Evolutionary conservation across 2,113 vertebrate genomes (phyloP), one percentile per base, ranked within the genome.

Genomic region (Rhagologus leucostigma): DNA sequence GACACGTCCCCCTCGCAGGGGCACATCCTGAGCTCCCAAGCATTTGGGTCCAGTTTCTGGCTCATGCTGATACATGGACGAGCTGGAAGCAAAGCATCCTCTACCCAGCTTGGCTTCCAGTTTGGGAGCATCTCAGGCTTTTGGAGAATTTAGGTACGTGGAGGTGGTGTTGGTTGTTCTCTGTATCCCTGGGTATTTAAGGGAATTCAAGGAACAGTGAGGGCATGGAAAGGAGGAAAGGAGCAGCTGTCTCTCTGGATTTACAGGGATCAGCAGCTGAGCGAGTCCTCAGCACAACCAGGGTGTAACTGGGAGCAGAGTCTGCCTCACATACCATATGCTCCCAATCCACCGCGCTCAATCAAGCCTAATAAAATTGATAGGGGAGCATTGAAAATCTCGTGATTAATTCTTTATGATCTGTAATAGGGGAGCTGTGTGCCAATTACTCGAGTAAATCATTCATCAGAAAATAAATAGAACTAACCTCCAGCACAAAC

Each of bases 391-490:
- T 70, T 96, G 96, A 95, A 94, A 95, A 96, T 94, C 95, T 95
- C 49, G 41, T 96, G 94, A 97, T 97, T 97, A 96, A 96, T 97
- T 96, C 93, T 95, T 97, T 92, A 97, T 96, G 96, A 97, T 96
- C 95, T 94, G 86, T 96, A 97, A 95, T 94, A 94, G 90, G 68
- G 95, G 93, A 96, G 92, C 92, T 92, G 96, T 89, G 73, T 94
- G 93, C 93, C 96, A 96, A 96, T 96, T 96, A 96, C 96, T 95
- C 69, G 4, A 96, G 96, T 97, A 97, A 97, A 97, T 97, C 96
- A 96, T 96, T 96, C 96, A 97, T 96, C 96, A 94, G 95, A 96
- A 92, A 94, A 96, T 97, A 96, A 97, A 97, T 96, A 96, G 93
- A 95, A 95, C 92, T 92, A 93, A 97, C 95, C 94, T 94, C 92